Evolutionary conservation across 2,888 invertebrate genomes (phyloP).

Genomic region (Ophion ventricosus): DNA sequence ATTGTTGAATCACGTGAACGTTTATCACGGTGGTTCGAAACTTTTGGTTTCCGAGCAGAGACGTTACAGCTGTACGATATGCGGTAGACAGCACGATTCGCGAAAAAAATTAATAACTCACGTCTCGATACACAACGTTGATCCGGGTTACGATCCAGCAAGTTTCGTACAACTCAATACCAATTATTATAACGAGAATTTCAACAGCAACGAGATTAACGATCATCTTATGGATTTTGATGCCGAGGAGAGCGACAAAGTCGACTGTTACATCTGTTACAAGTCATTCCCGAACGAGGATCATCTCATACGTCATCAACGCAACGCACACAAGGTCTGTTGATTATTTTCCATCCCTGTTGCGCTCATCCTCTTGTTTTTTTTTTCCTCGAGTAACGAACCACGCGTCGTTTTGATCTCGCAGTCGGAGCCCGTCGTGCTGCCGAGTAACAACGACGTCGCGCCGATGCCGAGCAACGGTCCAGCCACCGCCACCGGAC

Average conservation of each 20-base stretch:
- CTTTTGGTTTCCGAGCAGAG: slow-evolving; percentile 80
- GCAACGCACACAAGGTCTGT: slow-evolving; percentile 80
- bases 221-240: slow-evolving; percentile 78
- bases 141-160: slow-evolving; percentile 84
- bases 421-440: slow-evolving; percentile 73
- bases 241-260: slow-evolving; percentile 78
- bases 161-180: slow-evolving; percentile 84
- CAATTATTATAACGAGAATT: slow-evolving; percentile 79
- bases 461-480: slow-evolving; percentile 66
- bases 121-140: slow-evolving; percentile 85
- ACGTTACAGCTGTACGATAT: slow-evolving; percentile 84
- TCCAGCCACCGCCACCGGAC: slow-evolving; percentile 70
- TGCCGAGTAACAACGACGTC: slow-evolving; percentile 68
- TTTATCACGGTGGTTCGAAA: slow-evolving; percentile 83
- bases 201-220: slow-evolving; percentile 76
- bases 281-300: slow-evolving; percentile 83
- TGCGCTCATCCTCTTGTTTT: background rate
- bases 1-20: slow-evolving; percentile 84
- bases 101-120: slow-evolving; percentile 84
- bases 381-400: background rate
- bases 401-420: background rate
- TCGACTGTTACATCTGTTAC: slow-evolving; percentile 83
- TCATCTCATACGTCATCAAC: slow-evolving; percentile 83
- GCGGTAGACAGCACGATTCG: slow-evolving; percentile 85
- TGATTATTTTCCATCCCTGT: background rate